Base-by-base conservation (phyloP, 2,888 invertebrate genomes). In the Chrysodeixis includens region DNA sequence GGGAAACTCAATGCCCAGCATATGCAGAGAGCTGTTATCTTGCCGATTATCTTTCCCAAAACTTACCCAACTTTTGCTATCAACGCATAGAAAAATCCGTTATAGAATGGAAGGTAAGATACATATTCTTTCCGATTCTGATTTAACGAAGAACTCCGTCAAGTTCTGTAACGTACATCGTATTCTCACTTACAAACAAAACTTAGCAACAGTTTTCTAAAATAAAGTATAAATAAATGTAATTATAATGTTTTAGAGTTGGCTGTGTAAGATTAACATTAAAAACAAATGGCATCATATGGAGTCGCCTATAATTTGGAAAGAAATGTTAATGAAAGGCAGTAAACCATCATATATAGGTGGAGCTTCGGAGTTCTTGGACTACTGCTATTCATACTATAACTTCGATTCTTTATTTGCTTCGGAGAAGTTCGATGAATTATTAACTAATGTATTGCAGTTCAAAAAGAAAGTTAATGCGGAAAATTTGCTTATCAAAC, bases 321-420 rank as follows among this genome's bases (percentile, higher is more conserved):
- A 96, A 85, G 96, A 96, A 87, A 84, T 96, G 62, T 87, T 95
- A 59, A 88, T 93, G 83, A 92, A 92, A 78, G 96, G 96, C 20
- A 95, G 95, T 52, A 95, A 95, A 77, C 90, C 95, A 0, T 90
- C 90, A 79, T 95, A 96, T 54, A 95, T 97, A n/a, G 97, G 97
- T 8, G 95, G 96, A 55, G 90, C 95, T 4, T 87, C 94, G 49
- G 95, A 96, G 63, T 97, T 96, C 90, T 94, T 96, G 89, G 96
- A 96, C 83, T 96, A 96, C 76, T 94, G 96, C 76, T 92, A 95
- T 84, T 95, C 96, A 40, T 96, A 96, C 87, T 97, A 96, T 78
- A 76, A 91, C 44, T 90, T 94, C 70, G 92, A 94, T 76, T 75
- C 85, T 9, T 92, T 90, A 76, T 72, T 92, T 56, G 76, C 88